Conservation (phyloP, 2,797 vertebrate genomes). For the Alfaro cultratus region DNA sequence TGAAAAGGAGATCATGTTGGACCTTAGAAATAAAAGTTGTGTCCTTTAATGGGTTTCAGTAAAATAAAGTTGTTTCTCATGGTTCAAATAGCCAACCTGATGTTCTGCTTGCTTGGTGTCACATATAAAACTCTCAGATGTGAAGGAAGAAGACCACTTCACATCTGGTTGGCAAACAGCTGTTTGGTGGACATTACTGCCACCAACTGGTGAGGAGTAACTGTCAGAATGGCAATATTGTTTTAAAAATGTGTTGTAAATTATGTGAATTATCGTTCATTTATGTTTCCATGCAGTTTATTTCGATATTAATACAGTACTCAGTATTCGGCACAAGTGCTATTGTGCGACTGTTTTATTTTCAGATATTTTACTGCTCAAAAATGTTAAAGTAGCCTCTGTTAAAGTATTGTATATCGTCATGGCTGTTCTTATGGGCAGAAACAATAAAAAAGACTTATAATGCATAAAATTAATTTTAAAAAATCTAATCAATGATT, state of each 20-base stretch:
- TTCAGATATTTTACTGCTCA: not conserved
- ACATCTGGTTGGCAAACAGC: too few relatives aligned
- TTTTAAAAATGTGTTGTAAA: not conserved
- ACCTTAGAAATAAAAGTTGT: not conserved
- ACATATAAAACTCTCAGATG: not conserved
- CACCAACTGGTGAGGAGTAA: not conserved
- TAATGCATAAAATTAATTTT: too few relatives aligned
- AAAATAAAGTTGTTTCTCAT: not conserved
- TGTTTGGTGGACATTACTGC: not conserved
- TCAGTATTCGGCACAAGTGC: not conserved
- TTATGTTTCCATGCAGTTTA: not conserved
- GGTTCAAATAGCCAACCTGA: not conserved
- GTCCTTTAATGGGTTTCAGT: not conserved
- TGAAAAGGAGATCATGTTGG: not conserved
- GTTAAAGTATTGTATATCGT: too few relatives aligned
- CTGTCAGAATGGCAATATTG: not conserved
- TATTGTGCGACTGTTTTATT: not conserved
- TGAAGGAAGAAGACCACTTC: not conserved
- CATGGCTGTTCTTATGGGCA: too few relatives aligned
- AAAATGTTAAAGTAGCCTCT: not conserved
- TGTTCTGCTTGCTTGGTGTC: not conserved
- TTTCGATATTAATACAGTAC: not conserved
- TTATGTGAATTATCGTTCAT: not conserved
- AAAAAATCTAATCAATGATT: too few relatives aligned
- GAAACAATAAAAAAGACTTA: too few relatives aligned